Percentiles rank a stretch among this genome's conserved stretches.
Evolutionary conservation across 2,888 invertebrate genomes (phyloP).

Genomic region (Seira musarum): DNA sequence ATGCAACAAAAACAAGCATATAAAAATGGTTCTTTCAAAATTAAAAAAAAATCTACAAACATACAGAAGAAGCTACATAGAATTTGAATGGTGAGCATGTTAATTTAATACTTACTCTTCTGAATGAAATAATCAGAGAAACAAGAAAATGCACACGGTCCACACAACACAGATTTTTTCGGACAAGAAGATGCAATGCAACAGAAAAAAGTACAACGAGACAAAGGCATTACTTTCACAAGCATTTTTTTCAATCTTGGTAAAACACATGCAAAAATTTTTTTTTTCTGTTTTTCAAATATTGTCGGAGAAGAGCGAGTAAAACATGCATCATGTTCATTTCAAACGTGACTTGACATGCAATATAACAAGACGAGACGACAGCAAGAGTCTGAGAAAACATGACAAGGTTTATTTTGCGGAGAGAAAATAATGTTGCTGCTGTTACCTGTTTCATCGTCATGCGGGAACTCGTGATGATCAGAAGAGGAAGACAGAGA

Average conservation of each 20-base stretch:
- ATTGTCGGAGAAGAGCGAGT: no score
- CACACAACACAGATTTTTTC: constrained; percentile 35
- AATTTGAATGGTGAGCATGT: not conserved
- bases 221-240: constrained; percentile 6
- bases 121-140: constrained; percentile 43
- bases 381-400: not conserved
- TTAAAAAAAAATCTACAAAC: not conserved
- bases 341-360: constrained; percentile 8
- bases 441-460: constrained; percentile 70
- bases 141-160: constrained; percentile 39
- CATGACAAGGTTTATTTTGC: not conserved
- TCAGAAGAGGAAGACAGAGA: constrained; percentile 69
- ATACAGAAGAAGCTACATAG: not conserved
- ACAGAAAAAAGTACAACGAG: constrained; percentile 5
- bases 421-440: not conserved
- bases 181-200: constrained; percentile 1
- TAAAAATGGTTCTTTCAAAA: not conserved
- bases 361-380: not conserved
- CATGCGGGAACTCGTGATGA: constrained; percentile 63
- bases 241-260: not conserved
- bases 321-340: not conserved
- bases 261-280: not conserved
- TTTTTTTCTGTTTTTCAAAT: no score
- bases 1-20: constrained; percentile 12
- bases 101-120: constrained; percentile 49